Base-by-base conservation (phyloP, 1,140 invertebrate species). In the Drosophila simulans region DNA sequence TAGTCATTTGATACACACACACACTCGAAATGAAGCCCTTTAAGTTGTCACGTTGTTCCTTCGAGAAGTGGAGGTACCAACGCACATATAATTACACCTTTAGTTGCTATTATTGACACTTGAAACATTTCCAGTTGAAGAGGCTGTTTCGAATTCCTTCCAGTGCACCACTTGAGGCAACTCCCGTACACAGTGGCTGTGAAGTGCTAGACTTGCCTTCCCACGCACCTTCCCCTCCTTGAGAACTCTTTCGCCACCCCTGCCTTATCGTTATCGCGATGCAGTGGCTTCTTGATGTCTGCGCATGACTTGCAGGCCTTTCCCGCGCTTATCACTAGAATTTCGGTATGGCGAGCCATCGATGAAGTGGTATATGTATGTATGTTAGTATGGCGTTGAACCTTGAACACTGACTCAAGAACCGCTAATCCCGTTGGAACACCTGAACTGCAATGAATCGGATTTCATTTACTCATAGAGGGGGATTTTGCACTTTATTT, bases 401-500 rank as follows among this genome's bases (percentile, higher is more conserved):
- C 64, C 31, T 68, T 68, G 64, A 27, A 25, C 64, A 51, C 60
- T 68, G 64, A 68, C n/a, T 68, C 64, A 65, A 65, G 46, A 65
- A 25, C 8, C 1, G 31, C 31, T 20, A 20, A 42, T 58, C 56
- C 17, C 58, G 13, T 10, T 57, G 3, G 35, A 57, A 15, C 59
- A 62, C 52, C 25, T 58, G 7, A 25, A 20, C 25, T 55, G 37
- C 5, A 13, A 5, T 8, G 12, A 57, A 56, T 15, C 11, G 12
- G 12, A 17, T 20, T 20, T 10, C 15, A 3, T n/a, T 17, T 17
- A 17, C 40, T 43, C 5, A 8, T 17, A 13, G 15, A 42, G 8
- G n/a, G n/a, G 40, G n/a, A 1, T 1, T 20, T 20, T 20, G 20
- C 20, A 20, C 20, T 0, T 1, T 42, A 13, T 39, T 39, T 17